Base-by-base conservation (phyloP, 2,888 invertebrate genomes). In the Drosophila recens region DNA sequence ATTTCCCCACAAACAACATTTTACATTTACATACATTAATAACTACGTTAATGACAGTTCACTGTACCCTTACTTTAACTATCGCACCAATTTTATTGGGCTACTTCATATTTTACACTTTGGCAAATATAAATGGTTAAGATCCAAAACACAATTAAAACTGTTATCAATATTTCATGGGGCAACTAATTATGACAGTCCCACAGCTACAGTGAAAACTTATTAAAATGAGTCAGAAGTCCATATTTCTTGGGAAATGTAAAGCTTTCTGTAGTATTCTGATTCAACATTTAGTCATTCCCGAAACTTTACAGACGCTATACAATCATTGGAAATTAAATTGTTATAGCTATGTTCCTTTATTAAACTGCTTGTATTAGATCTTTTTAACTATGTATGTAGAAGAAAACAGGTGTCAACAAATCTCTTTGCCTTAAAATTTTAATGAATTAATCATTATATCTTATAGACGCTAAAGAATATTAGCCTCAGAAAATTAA, bases 71-170 rank as follows among this genome's bases (percentile, higher is more conserved):
- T 17, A 43, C 3, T 20, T 8, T 27, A 40, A 42, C 15, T 15
- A 30, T 27, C 33, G 13, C 2, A 10, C 11, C 15, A 30, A 48
- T 51, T 40, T 13, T 13, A 46, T 46, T 58, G 40, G 58, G 17
- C 45, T 34, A n/a, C 38, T 42, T 40, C 3, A 61, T 43, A 43
- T 42, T 45, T 45, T 59, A 57, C 33, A 54, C 36, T 57, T 64
- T 57, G 48, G 27, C 57, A 69, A 59, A 79, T 79, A 79, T 80
- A 79, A 79, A 80, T 65, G 67, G 66, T 75, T 76, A 79, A 72
- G 77, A 49, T 53, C 42, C 62, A 57, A 68, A 57, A 56, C 20
- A 34, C 53, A 30, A 51, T 40, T 27, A 11, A 30, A 30, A 34
- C 2, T 23, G 17, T 51, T 52, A 43, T 36, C 61, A 51, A 17